Base-by-base conservation (phyloP, 2,113 vertebrate genomes). In the Gnathonemus longibarbis region DNA sequence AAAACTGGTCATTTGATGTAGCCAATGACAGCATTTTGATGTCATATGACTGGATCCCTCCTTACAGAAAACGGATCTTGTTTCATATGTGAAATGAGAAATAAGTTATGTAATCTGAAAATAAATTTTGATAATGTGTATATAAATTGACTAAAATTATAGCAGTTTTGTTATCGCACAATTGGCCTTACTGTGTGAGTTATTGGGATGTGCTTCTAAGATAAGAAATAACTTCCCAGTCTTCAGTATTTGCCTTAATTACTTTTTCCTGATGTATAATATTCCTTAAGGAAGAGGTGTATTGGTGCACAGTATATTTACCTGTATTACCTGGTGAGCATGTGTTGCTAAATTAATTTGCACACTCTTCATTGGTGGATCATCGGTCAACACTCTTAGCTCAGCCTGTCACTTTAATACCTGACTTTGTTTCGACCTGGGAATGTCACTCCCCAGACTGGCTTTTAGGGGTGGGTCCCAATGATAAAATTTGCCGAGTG, bases 361-460 rank as follows among this genome's bases (percentile, higher is more conserved):
- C 31, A 88, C 39, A 42, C 27, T 21, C 52, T 66, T 88, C 84
- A 91, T 87, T 90, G 89, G 27, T 48, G 74, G 84, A 88, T 11
- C 27, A 31, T 46, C 27, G 35, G 58, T 84, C 66, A 83, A 74
- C 88, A 80, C 27, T 13, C 9, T 31, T 31, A 70, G 27, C 62
- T 70, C 88, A 88, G 53, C 45, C 49, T 17, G 17, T 88, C 90
- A 90, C 15, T 87, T 70, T 17, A 45, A 58, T 27, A 11, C 86
- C 45, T 87, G 50, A 31, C 62, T 70, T 70, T 70, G 27, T 70
- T 10, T 62, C 24, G 7, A n/a, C 6, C 58, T 62, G 58, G 24
- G 24, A 62, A 10, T 62, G 58, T 62, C 53, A 24, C 53, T 6
- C 53, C 5, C 53, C 53, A 24, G 53, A 24, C 19, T 24, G 53